Evolutionary conservation across 2,113 vertebrate species (phyloP).

Genomic region (Miniopterus natalensis): DNA sequence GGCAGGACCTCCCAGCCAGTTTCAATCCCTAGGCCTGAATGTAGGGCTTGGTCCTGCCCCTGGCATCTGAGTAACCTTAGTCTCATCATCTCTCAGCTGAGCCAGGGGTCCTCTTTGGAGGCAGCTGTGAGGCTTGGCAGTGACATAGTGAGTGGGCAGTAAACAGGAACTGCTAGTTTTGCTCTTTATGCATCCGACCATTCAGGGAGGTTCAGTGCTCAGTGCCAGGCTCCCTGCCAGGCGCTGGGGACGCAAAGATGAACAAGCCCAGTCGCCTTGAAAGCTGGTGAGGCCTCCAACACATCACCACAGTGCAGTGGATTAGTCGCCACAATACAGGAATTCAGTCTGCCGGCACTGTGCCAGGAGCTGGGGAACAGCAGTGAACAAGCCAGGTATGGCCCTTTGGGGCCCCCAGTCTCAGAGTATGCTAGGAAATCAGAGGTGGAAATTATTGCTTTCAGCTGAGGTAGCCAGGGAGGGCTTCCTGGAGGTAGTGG

Average conservation of each 20-base stretch:
- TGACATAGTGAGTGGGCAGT: not conserved
- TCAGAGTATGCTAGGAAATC: not conserved
- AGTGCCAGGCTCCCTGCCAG: constrained; percentile 22
- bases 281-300: not conserved
- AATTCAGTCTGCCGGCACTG: not conserved
- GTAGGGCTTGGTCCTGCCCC: not conserved
- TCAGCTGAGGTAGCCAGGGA: not conserved
- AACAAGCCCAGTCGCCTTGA: not conserved
- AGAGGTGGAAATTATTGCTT: not conserved
- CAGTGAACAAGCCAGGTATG: not conserved
- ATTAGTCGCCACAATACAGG: not conserved
- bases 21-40: not conserved
- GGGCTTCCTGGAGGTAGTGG: not conserved
- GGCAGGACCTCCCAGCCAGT: not conserved
- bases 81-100: not conserved
- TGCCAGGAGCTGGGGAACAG: not conserved
- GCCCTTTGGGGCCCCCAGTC: not conserved
- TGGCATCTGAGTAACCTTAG: not conserved
- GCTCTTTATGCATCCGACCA: not conserved
- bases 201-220: constrained; percentile 41
- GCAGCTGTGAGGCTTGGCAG: constrained; percentile 48
- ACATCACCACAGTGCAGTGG: not conserved
- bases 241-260: not conserved
- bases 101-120: not conserved
- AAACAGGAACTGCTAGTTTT: constrained; percentile 52